Percentiles rank a stretch among this genome's conserved stretches.
phyloP scores from a whole-genome alignment of 2,888 invertebrate species.

The Callyntrura sp. region DNA sequence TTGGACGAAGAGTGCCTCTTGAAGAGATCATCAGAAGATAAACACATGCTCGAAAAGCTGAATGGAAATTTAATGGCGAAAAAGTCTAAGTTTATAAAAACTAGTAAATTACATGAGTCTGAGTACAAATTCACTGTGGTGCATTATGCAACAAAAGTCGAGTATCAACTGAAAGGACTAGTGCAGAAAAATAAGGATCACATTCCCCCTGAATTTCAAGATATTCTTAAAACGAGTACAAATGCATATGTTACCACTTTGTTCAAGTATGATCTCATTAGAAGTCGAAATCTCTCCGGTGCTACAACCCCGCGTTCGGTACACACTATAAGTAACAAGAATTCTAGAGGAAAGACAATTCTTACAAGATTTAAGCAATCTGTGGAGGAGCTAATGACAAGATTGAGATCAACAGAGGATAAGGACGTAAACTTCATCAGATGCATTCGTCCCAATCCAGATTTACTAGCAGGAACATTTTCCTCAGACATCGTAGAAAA shows the following conservation, averaged over 20 bases:
- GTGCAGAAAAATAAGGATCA: slow-evolving; percentile 81
- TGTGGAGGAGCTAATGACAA: slow-evolving; percentile 79
- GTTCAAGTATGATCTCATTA: slow-evolving; percentile 58
- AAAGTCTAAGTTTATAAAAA: slow-evolving; percentile 71
- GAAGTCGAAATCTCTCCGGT: slow-evolving; percentile 57
- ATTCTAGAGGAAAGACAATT: slow-evolving; percentile 79
- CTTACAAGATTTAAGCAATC: slow-evolving; percentile 81
- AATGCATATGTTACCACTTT: slow-evolving; percentile 65
- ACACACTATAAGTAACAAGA: slow-evolving; percentile 50
- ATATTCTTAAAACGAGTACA: slow-evolving; percentile 73
- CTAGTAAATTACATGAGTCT: slow-evolving; percentile 68
- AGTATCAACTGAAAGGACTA: slow-evolving; percentile 78
- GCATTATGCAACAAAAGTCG: slow-evolving; percentile 81
- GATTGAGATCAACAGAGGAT: slow-evolving; percentile 72
- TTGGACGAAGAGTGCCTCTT: slow-evolving; percentile 81
- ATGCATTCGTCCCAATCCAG: slow-evolving; percentile 81
- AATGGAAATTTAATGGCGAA: slow-evolving; percentile 36
- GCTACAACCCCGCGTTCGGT: slow-evolving; percentile 11
- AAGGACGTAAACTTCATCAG: slow-evolving; percentile 82
- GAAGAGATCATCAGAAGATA: slow-evolving; percentile 74
- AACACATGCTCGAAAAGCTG: slow-evolving; percentile 74
- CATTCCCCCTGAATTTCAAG: slow-evolving; percentile 82
- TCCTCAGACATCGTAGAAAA: slow-evolving; percentile 76
- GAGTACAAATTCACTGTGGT: slow-evolving; percentile 74
- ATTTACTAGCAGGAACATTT: slow-evolving; percentile 75